Percentiles rank a stretch among this genome's conserved stretches.
phyloP scores from a whole-genome alignment of 2,797 vertebrate genomes.

The Picus viridis region DNA sequence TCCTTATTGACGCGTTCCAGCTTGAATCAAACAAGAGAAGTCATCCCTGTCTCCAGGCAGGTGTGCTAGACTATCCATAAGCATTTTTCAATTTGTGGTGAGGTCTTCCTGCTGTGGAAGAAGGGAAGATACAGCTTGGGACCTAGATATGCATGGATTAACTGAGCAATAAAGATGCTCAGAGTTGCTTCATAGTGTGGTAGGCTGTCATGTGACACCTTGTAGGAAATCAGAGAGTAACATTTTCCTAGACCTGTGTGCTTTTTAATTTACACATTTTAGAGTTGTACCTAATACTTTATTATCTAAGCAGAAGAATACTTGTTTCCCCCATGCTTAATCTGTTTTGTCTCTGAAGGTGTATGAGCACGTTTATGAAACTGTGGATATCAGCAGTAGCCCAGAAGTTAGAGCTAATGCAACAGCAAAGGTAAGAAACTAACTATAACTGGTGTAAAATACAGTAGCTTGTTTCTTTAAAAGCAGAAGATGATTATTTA shows the following conservation, averaged over 20 bases:
- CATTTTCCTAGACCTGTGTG: background rate
- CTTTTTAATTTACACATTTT: background rate
- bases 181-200: background rate
- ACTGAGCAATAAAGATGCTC: background rate
- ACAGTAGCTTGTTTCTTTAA: background rate
- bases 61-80: background rate
- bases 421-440: conserved; percentile 91
- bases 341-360: conserved; percentile 82
- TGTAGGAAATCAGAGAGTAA: background rate
- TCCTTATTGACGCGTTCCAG: background rate
- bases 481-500: background rate
- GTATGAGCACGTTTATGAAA: conserved; percentile 98
- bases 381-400: conserved; percentile 98
- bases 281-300: background rate
- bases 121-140: background rate
- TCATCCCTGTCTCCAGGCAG: background rate
- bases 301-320: background rate
- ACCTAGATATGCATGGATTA: background rate
- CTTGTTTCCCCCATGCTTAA: background rate
- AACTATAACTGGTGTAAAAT: background rate
- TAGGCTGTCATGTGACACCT: background rate
- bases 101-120: background rate
- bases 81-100: background rate
- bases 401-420: conserved; percentile 98
- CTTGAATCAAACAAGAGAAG: background rate